Conservation (phyloP, 2,888 invertebrate genomes). For the Chrysolina oricalcia region DNA sequence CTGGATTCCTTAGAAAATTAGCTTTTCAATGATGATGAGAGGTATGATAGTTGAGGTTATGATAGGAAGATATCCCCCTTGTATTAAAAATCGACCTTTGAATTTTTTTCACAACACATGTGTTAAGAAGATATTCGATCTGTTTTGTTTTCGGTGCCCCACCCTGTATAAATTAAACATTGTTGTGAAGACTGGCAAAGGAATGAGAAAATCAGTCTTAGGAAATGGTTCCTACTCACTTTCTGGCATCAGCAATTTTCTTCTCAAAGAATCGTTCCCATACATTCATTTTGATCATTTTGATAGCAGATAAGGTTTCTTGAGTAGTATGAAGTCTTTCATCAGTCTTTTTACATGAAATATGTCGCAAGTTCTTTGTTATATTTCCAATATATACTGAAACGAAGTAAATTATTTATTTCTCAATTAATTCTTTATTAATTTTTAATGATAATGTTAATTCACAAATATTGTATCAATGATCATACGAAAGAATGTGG, state of each 20-base stretch:
- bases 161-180: too few species aligned
- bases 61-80: too few species aligned
- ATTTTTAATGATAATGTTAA: not conserved
- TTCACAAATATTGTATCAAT: constrained; percentile 33
- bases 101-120: too few species aligned
- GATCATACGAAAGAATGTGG: too few species aligned
- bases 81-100: too few species aligned
- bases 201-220: not conserved
- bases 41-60: too few species aligned
- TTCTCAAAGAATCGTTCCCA: constrained; percentile 56
- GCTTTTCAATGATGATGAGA: too few species aligned
- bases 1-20: too few species aligned
- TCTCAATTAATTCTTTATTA: not conserved
- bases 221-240: too few species aligned
- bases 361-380: constrained; percentile 43
- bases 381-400: constrained; percentile 52
- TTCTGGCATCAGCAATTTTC: constrained; percentile 50
- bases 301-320: constrained; percentile 54
- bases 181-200: too few species aligned
- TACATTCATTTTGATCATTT: constrained; percentile 58
- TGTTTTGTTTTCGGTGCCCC: too few species aligned
- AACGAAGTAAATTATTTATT: constrained; percentile 29
- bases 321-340: constrained; percentile 55
- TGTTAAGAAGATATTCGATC: too few species aligned
- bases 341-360: constrained; percentile 53